These are phyloP conservation scores for Ciona savignyi DNA, from an alignment of 23 tunicate genomes.

Conservation along the genomic window DNA sequence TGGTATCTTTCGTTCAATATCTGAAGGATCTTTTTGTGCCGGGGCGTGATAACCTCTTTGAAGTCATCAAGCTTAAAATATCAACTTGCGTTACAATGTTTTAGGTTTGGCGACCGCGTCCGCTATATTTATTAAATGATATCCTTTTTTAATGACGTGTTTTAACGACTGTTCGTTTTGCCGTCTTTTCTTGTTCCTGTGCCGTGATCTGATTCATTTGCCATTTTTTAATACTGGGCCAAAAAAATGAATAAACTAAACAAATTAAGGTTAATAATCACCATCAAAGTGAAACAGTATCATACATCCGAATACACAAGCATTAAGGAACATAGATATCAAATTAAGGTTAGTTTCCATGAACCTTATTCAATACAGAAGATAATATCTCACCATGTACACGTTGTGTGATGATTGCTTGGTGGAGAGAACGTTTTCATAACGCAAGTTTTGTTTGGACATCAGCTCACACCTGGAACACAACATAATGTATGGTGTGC, in stretches of 20 bases:
- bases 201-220: too few species aligned
- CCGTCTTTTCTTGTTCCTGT: too few species aligned
- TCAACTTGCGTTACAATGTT: neutral
- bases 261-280: too few species aligned
- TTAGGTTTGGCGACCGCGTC: too few species aligned
- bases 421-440: conserved; percentile 9
- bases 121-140: too few species aligned
- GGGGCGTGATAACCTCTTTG: conserved; percentile 30
- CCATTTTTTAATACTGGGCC: too few species aligned
- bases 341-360: neutral
- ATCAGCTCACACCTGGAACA: conserved; percentile 22
- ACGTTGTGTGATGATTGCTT: conserved; percentile 48
- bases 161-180: too few species aligned
- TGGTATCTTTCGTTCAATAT: conserved; percentile 39
- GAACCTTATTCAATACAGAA: neutral
- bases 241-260: too few species aligned
- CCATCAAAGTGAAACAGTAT: too few species aligned
- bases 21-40: conserved; percentile 48
- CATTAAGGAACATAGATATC: neutral
- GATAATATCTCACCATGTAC: conserved; percentile 27
- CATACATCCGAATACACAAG: too few species aligned
- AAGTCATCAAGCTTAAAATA: conserved; percentile 59
- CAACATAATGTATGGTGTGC: too few species aligned
- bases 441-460: neutral
- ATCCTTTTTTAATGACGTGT: too few species aligned